Percentiles rank a stretch among this genome's conserved stretches.
Evolutionary conservation across 1,140 invertebrate genomes (phyloP).

Genomic region (Tetragonula clypearis): DNA sequence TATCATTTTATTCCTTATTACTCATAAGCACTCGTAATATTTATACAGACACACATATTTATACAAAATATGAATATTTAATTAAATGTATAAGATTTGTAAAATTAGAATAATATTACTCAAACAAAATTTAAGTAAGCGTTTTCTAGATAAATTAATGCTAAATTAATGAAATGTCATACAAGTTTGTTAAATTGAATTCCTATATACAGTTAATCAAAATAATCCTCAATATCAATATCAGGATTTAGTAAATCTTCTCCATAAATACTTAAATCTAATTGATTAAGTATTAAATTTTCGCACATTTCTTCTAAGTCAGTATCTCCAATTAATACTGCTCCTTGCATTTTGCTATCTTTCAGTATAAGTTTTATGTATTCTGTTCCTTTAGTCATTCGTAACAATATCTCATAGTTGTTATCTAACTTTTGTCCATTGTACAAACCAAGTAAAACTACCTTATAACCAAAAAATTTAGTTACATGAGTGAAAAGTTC

Average conservation of each 20-base stretch:
- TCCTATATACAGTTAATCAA: conserved; percentile 88
- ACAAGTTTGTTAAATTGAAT: neutral
- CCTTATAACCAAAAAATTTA: conserved; percentile 96
- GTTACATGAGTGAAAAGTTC: conserved; percentile 99
- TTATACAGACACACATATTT: neutral
- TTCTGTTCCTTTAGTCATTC: conserved; percentile 92
- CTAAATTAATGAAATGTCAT: neutral
- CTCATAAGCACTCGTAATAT: conserved; percentile 11
- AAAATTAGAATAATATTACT: neutral
- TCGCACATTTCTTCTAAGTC: conserved; percentile 99
- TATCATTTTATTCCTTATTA: conserved; percentile 20
- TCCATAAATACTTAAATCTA: conserved; percentile 93
- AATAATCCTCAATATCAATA: conserved; percentile 99
- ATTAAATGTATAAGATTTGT: neutral
- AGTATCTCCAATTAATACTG: conserved; percentile 97
- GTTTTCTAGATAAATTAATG: neutral
- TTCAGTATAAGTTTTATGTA: conserved; percentile 96
- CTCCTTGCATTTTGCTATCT: conserved; percentile 94
- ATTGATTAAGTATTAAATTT: conserved; percentile 97
- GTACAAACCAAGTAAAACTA: conserved; percentile 95
- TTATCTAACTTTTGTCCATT: conserved; percentile 94
- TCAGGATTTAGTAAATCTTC: conserved; percentile 97
- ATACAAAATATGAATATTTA: neutral
- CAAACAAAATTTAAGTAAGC: conserved; percentile 11
- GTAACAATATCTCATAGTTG: conserved; percentile 93